These are phyloP conservation scores for Drosophila burlai DNA, from an alignment of 1,140 invertebrate species.

Conservation along the genomic window DNA sequence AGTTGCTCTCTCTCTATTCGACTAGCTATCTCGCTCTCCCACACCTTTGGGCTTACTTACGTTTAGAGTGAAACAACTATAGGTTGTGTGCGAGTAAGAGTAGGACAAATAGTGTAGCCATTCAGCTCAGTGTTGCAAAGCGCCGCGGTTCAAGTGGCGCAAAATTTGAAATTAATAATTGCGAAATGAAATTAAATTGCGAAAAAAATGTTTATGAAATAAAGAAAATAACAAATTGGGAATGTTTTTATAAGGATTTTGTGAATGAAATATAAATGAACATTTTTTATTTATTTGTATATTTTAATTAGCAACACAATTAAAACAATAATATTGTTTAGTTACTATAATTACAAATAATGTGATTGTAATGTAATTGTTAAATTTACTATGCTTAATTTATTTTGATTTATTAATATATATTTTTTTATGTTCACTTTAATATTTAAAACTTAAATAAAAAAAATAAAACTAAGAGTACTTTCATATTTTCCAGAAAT, in stretches of 20 bases:
- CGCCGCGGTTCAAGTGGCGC: background rate
- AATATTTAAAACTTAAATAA: background rate
- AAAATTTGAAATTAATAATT: background rate
- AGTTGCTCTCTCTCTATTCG: too few relatives aligned
- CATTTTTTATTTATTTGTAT: background rate
- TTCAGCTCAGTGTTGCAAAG: slow-evolving; percentile 7
- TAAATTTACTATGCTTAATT: background rate
- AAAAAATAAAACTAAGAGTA: too few relatives aligned
- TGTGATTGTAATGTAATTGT: too few relatives aligned
- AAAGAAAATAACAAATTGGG: background rate
- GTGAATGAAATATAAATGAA: background rate
- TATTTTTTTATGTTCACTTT: background rate
- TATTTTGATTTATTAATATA: background rate
- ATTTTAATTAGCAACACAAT: background rate
- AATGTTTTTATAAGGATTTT: too few relatives aligned
- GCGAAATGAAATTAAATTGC: background rate
- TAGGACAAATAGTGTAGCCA: background rate
- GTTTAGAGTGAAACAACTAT: background rate
- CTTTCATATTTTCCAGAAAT: background rate
- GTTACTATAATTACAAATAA: too few relatives aligned
- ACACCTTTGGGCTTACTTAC: too few relatives aligned
- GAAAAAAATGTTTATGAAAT: background rate
- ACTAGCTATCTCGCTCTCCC: slow-evolving; percentile 14
- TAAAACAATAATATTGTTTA: too few relatives aligned
- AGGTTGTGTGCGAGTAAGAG: background rate